Base-by-base conservation (phyloP, 1,140 invertebrate genomes). In the Coptotermes formosanus region DNA sequence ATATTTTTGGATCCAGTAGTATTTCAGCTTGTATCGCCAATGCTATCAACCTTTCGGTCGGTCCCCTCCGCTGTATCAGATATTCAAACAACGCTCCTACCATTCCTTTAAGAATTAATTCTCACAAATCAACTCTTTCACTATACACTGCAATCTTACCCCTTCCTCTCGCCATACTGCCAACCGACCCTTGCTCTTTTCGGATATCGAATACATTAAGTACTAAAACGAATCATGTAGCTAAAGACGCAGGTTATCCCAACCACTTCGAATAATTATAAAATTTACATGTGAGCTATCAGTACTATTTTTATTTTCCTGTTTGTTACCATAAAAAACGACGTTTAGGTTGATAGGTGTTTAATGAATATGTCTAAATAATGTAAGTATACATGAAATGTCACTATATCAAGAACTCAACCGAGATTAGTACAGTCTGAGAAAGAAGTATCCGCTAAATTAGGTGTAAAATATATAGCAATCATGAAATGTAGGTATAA, bases 41-140 rank as follows among this genome's bases (percentile, higher is more conserved):
- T 75, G n/a, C 30, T 75, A 75, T 75, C 64, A 75, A n/a, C 25
- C 25, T 0, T 25, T 75, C 64, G 8, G 2, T n/a, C 64, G 8
- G 25, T n/a, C 64, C 64, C 64, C n/a, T n/a, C 64, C n/a, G 48
- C 30, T 84, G 30, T 84, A 64, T 84, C 48, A 84, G 52, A 84
- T 84, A 84, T 84, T 84, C 83, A 38, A 59, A 84, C 83, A 84
- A 84, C n/a, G 83, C 59, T 84, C 59, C 48, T 16, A 55, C 83
- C 83, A 84, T 84, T 84, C 59, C 83, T 84, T 75, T 84, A 84
- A 84, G 48, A 84, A 84, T 84, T 84, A 84, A 84, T 84, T 84
- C 59, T 84, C 83, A 45, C 52, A 84, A 84, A 84, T 84, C 83
- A 84, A 84, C 83, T 84, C 83, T 84, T 84, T 84, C 83, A 19